Base-by-base conservation (phyloP, 2,888 invertebrate genomes). In the Ceramica pisi region DNA sequence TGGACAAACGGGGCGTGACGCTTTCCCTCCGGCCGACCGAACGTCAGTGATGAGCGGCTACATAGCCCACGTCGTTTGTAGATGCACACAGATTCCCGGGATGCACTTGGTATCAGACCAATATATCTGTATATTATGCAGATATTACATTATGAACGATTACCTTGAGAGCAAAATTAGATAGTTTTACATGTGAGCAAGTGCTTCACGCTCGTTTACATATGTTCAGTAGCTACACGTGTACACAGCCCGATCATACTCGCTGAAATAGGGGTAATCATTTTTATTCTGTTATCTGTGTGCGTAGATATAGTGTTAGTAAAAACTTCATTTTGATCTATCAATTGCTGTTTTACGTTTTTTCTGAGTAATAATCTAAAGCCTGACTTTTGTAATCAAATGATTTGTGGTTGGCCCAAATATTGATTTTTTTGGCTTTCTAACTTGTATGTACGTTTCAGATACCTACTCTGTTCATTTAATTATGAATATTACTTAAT, bases 131-230 rank as follows among this genome's bases (percentile, higher is more conserved):
- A 91, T 90, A 92, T 91, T 92, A 92, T 91, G 91, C 91, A 90
- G 89, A 91, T 92, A 91, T 92, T 89, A 90, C 88, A 90, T 92
- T 93, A 92, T 92, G 88, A 89, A 89, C 87, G 84, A 87, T 92
- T 90, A 89, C 94, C 94, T 94, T 93, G 93, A 87, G 88, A 85
- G 85, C 91, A 94, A 93, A 92, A 90, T 93, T 94, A 94, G 92
- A 91, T 87, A 90, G 88, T 88, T 84, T 87, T 89, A 89, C 86
- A 90, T 87, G 88, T 86, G 89, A 87, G 89, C 89, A 86, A 87
- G 86, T 88, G 88, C 84, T 90, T 82, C 82, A 80, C 69, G 89
- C 86, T 86, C 85, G 89, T 86, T 87, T 80, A 66, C 87, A 87
- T 89, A 87, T 89, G 87, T 91, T 87, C 87, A 86, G 88, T 88